A percentile compares a stretch with the other conserved stretches of the same genome.
Conservation (phyloP, 2,797 vertebrate genomes). For the Centroberyx gerrardi region DNA sequence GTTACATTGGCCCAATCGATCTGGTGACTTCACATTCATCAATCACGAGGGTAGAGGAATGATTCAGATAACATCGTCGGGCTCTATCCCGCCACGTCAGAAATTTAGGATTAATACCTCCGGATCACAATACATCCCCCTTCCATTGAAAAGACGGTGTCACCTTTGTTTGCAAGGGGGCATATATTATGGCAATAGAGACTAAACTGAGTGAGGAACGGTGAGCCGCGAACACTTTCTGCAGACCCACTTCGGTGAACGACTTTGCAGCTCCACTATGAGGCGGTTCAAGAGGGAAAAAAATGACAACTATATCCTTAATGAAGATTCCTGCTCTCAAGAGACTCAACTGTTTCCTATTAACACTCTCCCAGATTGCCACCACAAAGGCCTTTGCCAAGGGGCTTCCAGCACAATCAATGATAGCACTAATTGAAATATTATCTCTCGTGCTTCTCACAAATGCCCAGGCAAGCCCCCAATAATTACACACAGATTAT, state of each 20-base stretch:
- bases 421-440: conserved; percentile 82
- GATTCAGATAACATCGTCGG: conserved; percentile 39
- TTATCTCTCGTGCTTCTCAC: conserved; percentile 65
- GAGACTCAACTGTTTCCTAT: conserved; percentile 42
- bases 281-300: background rate
- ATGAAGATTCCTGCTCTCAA: conserved; percentile 32
- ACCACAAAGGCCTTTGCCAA: conserved; percentile 52
- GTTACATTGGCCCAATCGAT: conserved; percentile 48
- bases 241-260: background rate
- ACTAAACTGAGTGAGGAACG: background rate
- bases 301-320: conserved; percentile 35
- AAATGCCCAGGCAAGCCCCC: conserved; percentile 57
- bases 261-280: conserved; percentile 1
- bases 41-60: conserved; percentile 42
- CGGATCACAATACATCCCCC: background rate
- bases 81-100: conserved; percentile 20
- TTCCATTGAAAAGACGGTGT: conserved; percentile 1
- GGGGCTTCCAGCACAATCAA: conserved; percentile 66
- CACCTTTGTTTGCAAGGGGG: conserved; percentile 21
- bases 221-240: background rate
- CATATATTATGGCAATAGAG: background rate
- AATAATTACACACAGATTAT: conserved; percentile 79
- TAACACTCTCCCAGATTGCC: conserved; percentile 52
- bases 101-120: conserved; percentile 34
- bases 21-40: conserved; percentile 55